phyloP scores from a whole-genome alignment of 2,888 invertebrate species.

The Eupithecia subfuscata region DNA sequence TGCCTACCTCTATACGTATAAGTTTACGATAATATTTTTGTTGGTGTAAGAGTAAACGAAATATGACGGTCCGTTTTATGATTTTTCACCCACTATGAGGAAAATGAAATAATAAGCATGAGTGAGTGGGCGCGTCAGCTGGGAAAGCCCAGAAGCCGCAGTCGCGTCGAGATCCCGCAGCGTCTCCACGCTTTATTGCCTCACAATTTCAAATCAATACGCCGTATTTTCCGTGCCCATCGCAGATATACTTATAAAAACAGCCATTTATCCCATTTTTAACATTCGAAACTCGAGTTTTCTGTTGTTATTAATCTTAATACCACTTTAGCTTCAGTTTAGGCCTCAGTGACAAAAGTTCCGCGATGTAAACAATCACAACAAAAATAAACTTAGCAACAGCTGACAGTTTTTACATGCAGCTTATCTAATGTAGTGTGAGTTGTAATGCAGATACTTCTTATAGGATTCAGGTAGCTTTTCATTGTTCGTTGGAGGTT shows the following conservation, averaged over 20 bases:
- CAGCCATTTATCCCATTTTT: neutral
- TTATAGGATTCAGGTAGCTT: neutral
- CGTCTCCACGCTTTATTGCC: constrained; percentile 63
- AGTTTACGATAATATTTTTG: neutral
- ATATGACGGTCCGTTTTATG: neutral
- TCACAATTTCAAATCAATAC: constrained; percentile 67
- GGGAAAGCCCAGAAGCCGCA: constrained; percentile 63
- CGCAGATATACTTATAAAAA: neutral
- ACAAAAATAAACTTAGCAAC: neutral
- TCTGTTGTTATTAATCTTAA: neutral
- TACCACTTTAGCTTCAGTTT: neutral
- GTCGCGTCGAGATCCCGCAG: constrained; percentile 71
- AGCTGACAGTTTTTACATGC: neutral
- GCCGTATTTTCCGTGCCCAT: constrained; percentile 50
- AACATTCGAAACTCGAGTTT: neutral
- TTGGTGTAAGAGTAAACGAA: neutral
- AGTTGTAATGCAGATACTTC: neutral
- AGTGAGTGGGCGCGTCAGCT: constrained; percentile 49
- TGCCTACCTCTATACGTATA: no score
- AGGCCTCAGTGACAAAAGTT: neutral
- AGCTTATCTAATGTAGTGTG: neutral
- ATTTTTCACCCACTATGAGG: neutral
- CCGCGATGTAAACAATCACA: neutral
- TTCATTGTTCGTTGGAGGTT: neutral
- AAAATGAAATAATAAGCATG: constrained; percentile 28